Percentiles rank a stretch among this genome's conserved stretches.
These are phyloP conservation scores for Ceratotherium simum DNA, from an alignment of 2,113 vertebrate genomes.

Conservation along the genomic window DNA sequence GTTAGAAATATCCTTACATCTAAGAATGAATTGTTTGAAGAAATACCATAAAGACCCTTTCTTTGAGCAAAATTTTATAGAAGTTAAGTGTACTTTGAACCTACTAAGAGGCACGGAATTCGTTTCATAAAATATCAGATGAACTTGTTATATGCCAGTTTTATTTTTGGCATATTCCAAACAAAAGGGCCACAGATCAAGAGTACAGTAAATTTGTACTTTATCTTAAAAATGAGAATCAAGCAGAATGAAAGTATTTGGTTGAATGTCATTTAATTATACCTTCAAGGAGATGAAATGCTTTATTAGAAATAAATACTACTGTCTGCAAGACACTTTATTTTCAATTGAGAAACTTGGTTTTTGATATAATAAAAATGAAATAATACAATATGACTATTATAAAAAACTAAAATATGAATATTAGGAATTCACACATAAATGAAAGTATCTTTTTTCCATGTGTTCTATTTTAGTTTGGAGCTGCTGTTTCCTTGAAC, in stretches of 20 bases:
- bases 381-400: neutral
- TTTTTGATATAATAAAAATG: constrained; percentile 19
- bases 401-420: neutral
- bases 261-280: constrained; percentile 30
- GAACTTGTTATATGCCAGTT: neutral
- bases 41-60: neutral
- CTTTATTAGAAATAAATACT: neutral
- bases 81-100: constrained; percentile 15
- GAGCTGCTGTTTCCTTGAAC: neutral
- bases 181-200: neutral
- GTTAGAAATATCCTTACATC: neutral
- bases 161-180: neutral
- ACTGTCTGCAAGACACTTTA: neutral
- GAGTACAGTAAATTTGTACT: neutral
- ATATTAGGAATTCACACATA: neutral
- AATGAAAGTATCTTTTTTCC: neutral
- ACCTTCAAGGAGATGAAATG: neutral
- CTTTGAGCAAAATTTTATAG: neutral
- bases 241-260: neutral
- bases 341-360: neutral
- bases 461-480: neutral
- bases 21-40: neutral
- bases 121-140: neutral
- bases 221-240: constrained; percentile 23
- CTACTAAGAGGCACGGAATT: neutral